phyloP scores from a whole-genome alignment of 1,140 invertebrate genomes.

The Drosophila littoralis region DNA sequence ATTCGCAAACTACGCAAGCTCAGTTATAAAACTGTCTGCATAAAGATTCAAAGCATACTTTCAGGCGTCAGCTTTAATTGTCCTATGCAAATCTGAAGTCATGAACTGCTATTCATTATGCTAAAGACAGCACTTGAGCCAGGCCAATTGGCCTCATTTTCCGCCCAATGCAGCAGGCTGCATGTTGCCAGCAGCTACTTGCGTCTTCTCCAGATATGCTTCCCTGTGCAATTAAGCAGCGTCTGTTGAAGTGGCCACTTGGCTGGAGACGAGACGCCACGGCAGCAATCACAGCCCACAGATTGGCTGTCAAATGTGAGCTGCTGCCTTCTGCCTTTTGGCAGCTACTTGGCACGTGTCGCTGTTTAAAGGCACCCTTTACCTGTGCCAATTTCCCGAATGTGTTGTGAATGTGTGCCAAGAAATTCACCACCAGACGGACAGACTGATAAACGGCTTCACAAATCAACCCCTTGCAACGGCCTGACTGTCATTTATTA shows the following conservation, averaged over 20 bases:
- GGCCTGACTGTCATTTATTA: slow-evolving; percentile 11
- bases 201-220: slow-evolving; percentile 8
- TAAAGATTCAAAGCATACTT: no score
- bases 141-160: slow-evolving; percentile 61
- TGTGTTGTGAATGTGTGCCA: slow-evolving; percentile 51
- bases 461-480: slow-evolving; percentile 45
- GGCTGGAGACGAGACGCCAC: slow-evolving; percentile 32
- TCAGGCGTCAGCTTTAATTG: no score
- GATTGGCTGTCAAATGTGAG: slow-evolving; percentile 73
- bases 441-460: slow-evolving; percentile 1
- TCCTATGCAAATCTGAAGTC: no score
- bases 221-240: slow-evolving; percentile 68
- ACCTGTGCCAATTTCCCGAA: slow-evolving; percentile 45
- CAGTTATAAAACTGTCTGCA: no score
- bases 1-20: no score
- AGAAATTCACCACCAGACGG: slow-evolving; percentile 49
- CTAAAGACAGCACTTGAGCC: slow-evolving; percentile 21
- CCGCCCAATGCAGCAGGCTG: slow-evolving; percentile 36
- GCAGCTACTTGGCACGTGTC: slow-evolving; percentile 79
- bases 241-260: slow-evolving; percentile 76
- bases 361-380: slow-evolving; percentile 55
- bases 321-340: slow-evolving; percentile 56
- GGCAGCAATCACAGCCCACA: slow-evolving; percentile 54
- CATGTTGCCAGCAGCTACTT: background rate
- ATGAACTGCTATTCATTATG: slow-evolving; percentile 24